A percentile compares a stretch with the other conserved stretches of the same genome.
phyloP scores from a whole-genome alignment of 2,797 vertebrate species.

The Mormyrops attenuatus region DNA sequence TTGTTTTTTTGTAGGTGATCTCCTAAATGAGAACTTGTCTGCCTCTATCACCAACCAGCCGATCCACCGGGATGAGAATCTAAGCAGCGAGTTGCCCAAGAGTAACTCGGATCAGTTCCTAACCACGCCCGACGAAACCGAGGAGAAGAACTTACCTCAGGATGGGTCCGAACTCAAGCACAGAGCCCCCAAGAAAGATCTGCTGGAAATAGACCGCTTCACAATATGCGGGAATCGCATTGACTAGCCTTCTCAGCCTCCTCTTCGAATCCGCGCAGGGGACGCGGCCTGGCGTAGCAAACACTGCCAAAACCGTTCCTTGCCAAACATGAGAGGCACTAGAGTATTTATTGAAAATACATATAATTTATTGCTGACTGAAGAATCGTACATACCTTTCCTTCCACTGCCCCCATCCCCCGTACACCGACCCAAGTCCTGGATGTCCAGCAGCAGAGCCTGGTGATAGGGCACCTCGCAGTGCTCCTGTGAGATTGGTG shows the following conservation, averaged over 20 bases:
- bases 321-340: conserved; percentile 50
- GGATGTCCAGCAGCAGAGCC: neutral
- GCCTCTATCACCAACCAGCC: conserved; percentile 69
- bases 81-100: conserved; percentile 66
- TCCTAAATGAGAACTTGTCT: conserved; percentile 61
- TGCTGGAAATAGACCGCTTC: conserved; percentile 96
- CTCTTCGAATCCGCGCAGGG: conserved; percentile 15
- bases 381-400: conserved; percentile 34
- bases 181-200: conserved; percentile 85
- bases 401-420: conserved; percentile 23
- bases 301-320: conserved; percentile 39
- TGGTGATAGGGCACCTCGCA: neutral
- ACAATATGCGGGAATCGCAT: conserved; percentile 98
- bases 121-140: conserved; percentile 82
- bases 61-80: conserved; percentile 57
- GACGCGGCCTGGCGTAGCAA: neutral
- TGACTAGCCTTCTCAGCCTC: conserved; percentile 65
- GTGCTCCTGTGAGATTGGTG: neutral
- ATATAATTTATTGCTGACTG: conserved; percentile 59
- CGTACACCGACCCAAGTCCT: conserved; percentile 16
- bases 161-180: conserved; percentile 76
- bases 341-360: conserved; percentile 84
- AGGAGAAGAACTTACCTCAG: conserved; percentile 79
- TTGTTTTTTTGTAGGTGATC: conserved; percentile 51
- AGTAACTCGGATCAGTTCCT: conserved; percentile 88